Percentiles rank a stretch among this genome's conserved stretches.
Conservation (phyloP, 2,888 invertebrate genomes). For the Petrolisthes manimaculis region DNA sequence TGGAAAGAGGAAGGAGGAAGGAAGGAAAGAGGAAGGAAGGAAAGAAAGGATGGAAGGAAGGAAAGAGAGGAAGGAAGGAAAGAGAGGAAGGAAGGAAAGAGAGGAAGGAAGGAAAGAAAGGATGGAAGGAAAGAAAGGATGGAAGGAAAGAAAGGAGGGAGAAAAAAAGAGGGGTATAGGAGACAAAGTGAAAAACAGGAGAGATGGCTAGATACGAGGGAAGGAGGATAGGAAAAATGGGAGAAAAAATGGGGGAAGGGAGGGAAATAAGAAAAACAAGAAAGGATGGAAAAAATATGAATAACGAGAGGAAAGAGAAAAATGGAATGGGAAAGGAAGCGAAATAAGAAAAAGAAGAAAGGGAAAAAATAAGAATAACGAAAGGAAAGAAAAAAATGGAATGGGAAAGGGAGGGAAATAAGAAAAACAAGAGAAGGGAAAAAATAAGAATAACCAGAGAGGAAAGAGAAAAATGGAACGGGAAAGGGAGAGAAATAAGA, state of each 20-base stretch:
- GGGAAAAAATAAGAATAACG: background rate
- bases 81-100: background rate
- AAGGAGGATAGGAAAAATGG: background rate
- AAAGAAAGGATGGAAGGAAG: background rate
- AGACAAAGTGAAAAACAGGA: background rate
- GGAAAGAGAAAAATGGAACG: background rate
- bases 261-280: no score
- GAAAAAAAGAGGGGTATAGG: background rate
- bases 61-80: background rate
- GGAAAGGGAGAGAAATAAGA: background rate
- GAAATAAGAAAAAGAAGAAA: background rate
- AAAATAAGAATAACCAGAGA: background rate
- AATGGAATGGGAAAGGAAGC: background rate
- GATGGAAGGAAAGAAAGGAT: background rate
- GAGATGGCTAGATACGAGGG: background rate
- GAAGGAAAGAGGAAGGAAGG: background rate
- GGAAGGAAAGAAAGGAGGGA: background rate
- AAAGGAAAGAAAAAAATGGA: background rate
- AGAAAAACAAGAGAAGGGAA: background rate
- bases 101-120: background rate
- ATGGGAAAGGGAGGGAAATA: conserved; percentile 11
- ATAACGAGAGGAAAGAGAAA: background rate
- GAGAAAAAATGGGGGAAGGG: background rate
- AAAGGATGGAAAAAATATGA: background rate
- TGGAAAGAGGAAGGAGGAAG: background rate